A percentile compares a stretch with the other conserved stretches of the same genome.
These are phyloP conservation scores for Ellobius talpinus DNA, from an alignment of 2,113 vertebrate species.

Conservation along the genomic window DNA sequence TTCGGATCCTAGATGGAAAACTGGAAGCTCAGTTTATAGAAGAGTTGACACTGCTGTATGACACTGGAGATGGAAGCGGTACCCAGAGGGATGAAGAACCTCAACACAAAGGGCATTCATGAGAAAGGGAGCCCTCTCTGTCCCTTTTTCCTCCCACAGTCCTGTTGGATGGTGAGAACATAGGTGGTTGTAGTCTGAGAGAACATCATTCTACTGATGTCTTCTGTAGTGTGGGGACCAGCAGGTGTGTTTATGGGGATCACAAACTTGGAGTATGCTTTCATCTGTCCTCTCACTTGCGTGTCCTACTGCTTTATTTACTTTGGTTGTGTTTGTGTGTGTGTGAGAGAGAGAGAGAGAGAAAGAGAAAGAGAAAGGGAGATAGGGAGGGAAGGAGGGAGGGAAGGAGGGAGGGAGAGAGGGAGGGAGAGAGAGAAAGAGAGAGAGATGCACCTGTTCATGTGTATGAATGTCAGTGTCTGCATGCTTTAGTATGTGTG, in stretches of 20 bases:
- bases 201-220: background rate
- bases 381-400: too few relatives aligned
- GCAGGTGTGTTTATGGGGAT: background rate
- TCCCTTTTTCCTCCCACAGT: background rate
- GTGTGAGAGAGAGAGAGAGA: too few relatives aligned
- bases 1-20: background rate
- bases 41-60: background rate
- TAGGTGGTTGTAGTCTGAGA: background rate
- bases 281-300: rapidly evolving
- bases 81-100: background rate
- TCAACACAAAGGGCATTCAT: background rate
- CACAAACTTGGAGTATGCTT: background rate
- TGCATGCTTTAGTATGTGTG: background rate
- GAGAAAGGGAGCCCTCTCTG: too few relatives aligned
- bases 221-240: background rate
- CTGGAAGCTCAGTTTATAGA: background rate
- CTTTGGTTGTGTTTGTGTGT: too few relatives aligned
- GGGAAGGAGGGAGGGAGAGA: too few relatives aligned
- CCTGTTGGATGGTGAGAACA: background rate
- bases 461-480: background rate
- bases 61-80: background rate
- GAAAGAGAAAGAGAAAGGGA: too few relatives aligned
- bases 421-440: too few relatives aligned
- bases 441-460: background rate
- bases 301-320: background rate